Percentiles rank a stretch among this genome's conserved stretches.
Evolutionary conservation across 2,797 vertebrate species (phyloP).

Genomic region (Okamejei kenojei): DNA sequence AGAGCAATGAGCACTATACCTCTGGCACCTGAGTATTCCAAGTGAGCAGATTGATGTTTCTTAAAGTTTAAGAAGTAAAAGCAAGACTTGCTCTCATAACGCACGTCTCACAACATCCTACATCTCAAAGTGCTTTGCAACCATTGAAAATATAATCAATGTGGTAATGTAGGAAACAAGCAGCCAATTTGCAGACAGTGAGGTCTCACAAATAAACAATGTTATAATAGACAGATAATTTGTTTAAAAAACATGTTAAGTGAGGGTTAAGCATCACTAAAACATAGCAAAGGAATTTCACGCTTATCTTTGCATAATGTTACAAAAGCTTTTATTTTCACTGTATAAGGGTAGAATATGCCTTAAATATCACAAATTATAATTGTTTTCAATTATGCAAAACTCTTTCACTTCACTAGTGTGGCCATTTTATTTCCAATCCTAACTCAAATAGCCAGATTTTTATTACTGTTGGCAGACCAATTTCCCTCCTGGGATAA

Average conservation of each 20-base stretch:
- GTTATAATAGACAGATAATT: neutral
- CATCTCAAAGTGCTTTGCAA: neutral
- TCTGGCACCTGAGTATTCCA: conserved; percentile 43
- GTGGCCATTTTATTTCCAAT: neutral
- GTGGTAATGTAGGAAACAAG: neutral
- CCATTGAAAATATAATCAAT: neutral
- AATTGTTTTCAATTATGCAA: neutral
- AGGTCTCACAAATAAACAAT: neutral
- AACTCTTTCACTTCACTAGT: neutral
- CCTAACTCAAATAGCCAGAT: neutral
- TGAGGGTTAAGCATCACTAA: neutral
- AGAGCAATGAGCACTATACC: conserved; percentile 47
- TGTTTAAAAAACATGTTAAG: neutral
- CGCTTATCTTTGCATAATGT: neutral
- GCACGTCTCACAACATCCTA: neutral
- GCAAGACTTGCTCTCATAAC: neutral
- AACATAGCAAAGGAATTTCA: neutral
- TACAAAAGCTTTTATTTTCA: neutral
- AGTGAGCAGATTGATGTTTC: conserved; percentile 51
- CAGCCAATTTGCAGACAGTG: neutral
- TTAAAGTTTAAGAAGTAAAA: neutral
- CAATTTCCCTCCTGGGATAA: too few species aligned
- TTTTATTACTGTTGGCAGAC: too few species aligned
- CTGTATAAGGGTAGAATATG: neutral
- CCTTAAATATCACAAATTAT: neutral